Evolutionary conservation across 1,140 invertebrate species (phyloP).

Genomic region (Bombus difficillimus): DNA sequence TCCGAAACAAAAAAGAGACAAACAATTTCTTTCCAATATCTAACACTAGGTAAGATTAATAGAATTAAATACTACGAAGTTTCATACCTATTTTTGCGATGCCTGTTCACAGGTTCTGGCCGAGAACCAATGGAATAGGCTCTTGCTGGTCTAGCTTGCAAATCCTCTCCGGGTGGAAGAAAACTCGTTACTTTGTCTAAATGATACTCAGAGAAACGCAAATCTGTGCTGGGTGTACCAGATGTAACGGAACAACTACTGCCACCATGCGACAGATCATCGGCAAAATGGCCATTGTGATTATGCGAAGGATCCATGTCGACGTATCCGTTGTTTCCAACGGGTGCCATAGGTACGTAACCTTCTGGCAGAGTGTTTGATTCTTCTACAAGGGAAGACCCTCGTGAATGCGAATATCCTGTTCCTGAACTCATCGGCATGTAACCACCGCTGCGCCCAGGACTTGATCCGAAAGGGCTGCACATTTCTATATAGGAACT

Average conservation of each 20-base stretch:
- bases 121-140: slow-evolving; percentile 94
- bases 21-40: background rate
- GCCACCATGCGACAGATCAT: slow-evolving; percentile 84
- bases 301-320: slow-evolving; percentile 85
- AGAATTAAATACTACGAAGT: background rate
- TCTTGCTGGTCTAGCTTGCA: slow-evolving; percentile 86
- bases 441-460: slow-evolving; percentile 80
- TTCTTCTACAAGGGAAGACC: slow-evolving; percentile 78
- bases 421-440: slow-evolving; percentile 85
- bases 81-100: slow-evolving; percentile 78
- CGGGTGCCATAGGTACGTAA: slow-evolving; percentile 87
- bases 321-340: slow-evolving; percentile 85
- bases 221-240: slow-evolving; percentile 87
- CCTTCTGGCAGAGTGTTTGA: slow-evolving; percentile 79
- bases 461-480: slow-evolving; percentile 82
- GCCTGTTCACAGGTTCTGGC: slow-evolving; percentile 83
- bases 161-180: slow-evolving; percentile 85
- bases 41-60: background rate
- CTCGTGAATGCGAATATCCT: slow-evolving; percentile 75
- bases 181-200: slow-evolving; percentile 87
- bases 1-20: slow-evolving; percentile 5
- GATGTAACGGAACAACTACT: slow-evolving; percentile 89
- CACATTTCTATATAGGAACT: slow-evolving; percentile 85
- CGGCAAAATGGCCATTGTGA: slow-evolving; percentile 78
- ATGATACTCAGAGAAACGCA: slow-evolving; percentile 85